Percentiles rank a stretch among this genome's conserved stretches.
Conservation (phyloP, 23 tunicate genomes). For the Halocynthia aurantium region DNA sequence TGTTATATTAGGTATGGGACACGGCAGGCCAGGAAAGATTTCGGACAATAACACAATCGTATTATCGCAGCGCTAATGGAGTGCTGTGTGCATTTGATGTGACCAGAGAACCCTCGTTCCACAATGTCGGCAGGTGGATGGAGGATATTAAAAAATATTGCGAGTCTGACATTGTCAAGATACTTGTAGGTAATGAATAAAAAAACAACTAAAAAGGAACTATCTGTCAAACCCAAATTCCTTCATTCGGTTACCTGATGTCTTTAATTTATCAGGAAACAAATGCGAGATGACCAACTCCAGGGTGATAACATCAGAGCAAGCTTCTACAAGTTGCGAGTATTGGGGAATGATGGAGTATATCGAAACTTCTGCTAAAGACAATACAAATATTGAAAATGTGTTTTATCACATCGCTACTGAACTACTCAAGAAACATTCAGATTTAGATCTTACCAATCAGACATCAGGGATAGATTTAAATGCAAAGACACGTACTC, state of each 20-base stretch:
- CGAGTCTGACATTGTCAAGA: constrained; percentile 25
- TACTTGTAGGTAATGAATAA: constrained; percentile 37
- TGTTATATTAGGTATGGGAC: constrained; percentile 66
- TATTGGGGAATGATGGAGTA: constrained; percentile 38
- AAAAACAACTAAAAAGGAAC: no score
- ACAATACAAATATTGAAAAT: constrained; percentile 55
- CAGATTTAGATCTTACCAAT: constrained; percentile 15
- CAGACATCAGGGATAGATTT: constrained; percentile 2
- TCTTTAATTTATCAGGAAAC: constrained; percentile 42
- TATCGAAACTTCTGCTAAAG: constrained; percentile 86
- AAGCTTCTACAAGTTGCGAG: constrained; percentile 22
- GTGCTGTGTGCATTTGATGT: constrained; percentile 79
- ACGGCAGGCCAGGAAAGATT: constrained; percentile 92
- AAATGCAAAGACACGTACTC: neutral
- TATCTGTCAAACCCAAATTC: no score
- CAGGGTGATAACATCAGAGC: constrained; percentile 33
- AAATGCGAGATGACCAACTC: constrained; percentile 44
- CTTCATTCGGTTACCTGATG: no score
- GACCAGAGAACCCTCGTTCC: constrained; percentile 40
- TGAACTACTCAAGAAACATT: constrained; percentile 31
- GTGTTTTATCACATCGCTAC: constrained; percentile 51
- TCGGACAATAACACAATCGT: constrained; percentile 77
- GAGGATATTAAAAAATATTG: constrained; percentile 62
- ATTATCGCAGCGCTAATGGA: constrained; percentile 83
- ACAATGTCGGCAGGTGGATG: constrained; percentile 51